Conservation (phyloP, 2,113 vertebrate species). For the Pipra filicauda region DNA sequence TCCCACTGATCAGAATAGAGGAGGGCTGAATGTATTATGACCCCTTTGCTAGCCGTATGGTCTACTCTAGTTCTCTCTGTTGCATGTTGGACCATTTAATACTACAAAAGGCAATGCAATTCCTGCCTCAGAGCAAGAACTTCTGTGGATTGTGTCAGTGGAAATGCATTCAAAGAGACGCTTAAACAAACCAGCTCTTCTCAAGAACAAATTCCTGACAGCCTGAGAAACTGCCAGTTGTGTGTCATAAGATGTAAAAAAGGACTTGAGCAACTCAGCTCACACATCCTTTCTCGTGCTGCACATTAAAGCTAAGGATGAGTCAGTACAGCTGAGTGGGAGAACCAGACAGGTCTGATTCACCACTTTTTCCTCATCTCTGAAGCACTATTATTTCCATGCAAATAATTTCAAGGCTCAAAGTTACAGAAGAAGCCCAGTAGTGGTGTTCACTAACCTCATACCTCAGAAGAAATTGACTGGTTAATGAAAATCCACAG, state of each 20-base stretch:
- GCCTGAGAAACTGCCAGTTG: background rate
- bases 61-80: background rate
- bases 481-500: slow-evolving; percentile 12
- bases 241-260: background rate
- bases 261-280: slow-evolving; percentile 10
- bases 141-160: background rate
- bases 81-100: background rate
- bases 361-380: slow-evolving; percentile 31
- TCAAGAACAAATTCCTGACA: background rate
- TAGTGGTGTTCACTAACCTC: background rate
- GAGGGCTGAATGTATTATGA: background rate
- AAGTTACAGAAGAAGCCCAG: background rate
- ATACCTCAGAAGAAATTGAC: background rate
- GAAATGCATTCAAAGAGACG: background rate
- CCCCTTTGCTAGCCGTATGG: background rate
- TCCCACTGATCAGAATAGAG: background rate
- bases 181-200: background rate
- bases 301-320: background rate
- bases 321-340: slow-evolving; percentile 48
- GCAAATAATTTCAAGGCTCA: slow-evolving; percentile 21
- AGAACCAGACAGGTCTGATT: slow-evolving; percentile 64
- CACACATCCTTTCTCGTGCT: background rate
- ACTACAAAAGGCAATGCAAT: background rate
- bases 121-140: background rate
- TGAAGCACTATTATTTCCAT: background rate